A percentile compares a stretch with the other conserved stretches of the same genome.
phyloP scores from a whole-genome alignment of 2,888 invertebrate species.

The Epiblema foenella region DNA sequence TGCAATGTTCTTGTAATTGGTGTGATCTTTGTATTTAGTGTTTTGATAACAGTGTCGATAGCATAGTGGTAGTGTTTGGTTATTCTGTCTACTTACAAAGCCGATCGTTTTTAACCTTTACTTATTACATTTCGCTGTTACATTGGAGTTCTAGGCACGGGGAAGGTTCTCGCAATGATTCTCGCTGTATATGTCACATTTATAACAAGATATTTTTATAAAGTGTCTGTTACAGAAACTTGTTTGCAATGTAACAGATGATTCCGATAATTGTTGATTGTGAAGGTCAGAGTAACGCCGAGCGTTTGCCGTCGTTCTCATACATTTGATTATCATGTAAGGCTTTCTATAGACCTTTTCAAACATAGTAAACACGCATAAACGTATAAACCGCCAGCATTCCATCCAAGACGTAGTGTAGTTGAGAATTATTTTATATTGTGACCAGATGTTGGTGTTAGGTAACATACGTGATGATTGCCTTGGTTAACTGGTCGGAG shows the following conservation, averaged over 20 bases:
- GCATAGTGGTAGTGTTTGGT: constrained; percentile 79
- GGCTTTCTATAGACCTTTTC: constrained; percentile 11
- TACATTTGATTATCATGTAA: constrained; percentile 40
- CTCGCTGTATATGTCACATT: constrained; percentile 50
- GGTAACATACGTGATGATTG: constrained; percentile 41
- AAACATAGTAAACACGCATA: constrained; percentile 4
- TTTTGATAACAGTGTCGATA: constrained; percentile 74
- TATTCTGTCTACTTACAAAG: constrained; percentile 63
- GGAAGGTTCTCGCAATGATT: constrained; percentile 70
- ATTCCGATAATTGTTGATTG: constrained; percentile 63
- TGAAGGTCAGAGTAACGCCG: constrained; percentile 58
- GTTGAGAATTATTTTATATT: constrained; percentile 16
- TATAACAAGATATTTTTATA: constrained; percentile 49
- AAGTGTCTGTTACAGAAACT: constrained; percentile 55
- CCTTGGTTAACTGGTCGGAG: constrained; percentile 36
- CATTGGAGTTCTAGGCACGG: constrained; percentile 61
- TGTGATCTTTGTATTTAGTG: constrained; percentile 74
- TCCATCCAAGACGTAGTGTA: constrained; percentile 48
- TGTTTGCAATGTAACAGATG: constrained; percentile 71
- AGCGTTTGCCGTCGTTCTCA: constrained; percentile 49
- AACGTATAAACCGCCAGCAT: neutral
- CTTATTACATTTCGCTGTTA: constrained; percentile 65
- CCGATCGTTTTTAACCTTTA: constrained; percentile 77
- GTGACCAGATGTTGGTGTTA: constrained; percentile 45
- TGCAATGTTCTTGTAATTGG: constrained; percentile 77